Percentiles rank a stretch among this genome's conserved stretches.
Conservation (phyloP, 2,797 vertebrate species). For the Phalloptychus januarius region DNA sequence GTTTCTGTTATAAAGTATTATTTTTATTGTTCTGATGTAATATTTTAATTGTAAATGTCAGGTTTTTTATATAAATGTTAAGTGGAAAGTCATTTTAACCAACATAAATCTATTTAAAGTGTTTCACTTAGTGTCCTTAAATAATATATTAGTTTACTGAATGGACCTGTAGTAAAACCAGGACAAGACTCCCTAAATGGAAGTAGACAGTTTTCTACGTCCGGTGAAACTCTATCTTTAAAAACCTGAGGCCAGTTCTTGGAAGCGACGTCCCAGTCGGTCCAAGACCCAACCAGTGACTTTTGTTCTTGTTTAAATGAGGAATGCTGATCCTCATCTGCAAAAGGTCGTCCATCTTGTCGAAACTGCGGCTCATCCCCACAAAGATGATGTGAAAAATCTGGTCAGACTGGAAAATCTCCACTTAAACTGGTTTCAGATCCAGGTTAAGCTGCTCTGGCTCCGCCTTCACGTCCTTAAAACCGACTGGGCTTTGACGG, state of each 20-base stretch:
- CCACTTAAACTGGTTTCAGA: constrained; percentile 59
- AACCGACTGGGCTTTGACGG: constrained; percentile 12
- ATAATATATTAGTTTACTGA: too few relatives aligned
- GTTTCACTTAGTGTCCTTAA: too few relatives aligned
- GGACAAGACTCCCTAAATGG: constrained; percentile 1
- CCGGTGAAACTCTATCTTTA: constrained; percentile 42
- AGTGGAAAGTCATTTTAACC: neutral
- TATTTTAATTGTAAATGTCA: neutral
- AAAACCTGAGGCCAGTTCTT: constrained; percentile 32
- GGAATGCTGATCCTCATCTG: constrained; percentile 21
- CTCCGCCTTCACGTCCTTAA: constrained; percentile 71
- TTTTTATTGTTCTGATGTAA: neutral
- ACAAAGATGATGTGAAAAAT: constrained; percentile 63
- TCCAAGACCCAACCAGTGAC: neutral
- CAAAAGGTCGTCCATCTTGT: constrained; percentile 53
- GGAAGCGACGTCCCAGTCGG: constrained; percentile 30
- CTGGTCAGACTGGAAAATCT: constrained; percentile 62
- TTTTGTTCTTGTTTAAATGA: constrained; percentile 19
- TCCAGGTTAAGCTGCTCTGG: constrained; percentile 17
- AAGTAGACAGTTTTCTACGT: constrained; percentile 7
- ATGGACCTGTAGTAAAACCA: neutral
- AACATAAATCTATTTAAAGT: too few relatives aligned
- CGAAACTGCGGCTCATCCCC: constrained; percentile 68
- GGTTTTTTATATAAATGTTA: neutral
- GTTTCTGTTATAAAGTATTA: neutral